Base-by-base conservation (phyloP, 2,888 invertebrate species). In the Heliconius ethilla region DNA sequence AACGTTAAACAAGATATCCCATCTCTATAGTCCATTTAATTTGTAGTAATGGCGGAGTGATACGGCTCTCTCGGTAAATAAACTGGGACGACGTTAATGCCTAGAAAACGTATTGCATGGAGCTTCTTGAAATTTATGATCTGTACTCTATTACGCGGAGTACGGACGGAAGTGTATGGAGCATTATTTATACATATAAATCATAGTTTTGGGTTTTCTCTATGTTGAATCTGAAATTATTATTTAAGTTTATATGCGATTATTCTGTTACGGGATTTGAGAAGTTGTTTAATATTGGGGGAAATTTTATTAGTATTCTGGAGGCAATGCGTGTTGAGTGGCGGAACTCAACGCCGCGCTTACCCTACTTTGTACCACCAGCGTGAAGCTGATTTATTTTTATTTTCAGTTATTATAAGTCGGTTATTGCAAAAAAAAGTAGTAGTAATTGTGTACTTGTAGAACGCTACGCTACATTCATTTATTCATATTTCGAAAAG, bases 141-240 rank as follows among this genome's bases (percentile, higher is more conserved):
- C 70, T 75, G 65, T 77, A 75, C 75, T 77, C 73, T 79, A 77
- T 80, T 76, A 70, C 76, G 77, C 66, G 74, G 65, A 77, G 79
- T 77, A 78, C 75, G 77, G 72, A 76, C 81, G 78, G 81, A 80
- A 82, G 76, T 80, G 76, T 79, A 78, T 69, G 75, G 80, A 77
- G 77, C 82, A 81, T 82, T 80, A 82, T 82, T 82, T 79, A 80
- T 78, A 73, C 75, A n/a, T 77, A 80, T 82, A 82, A 81, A 82
- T 82, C 80, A 79, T 75, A 75, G 79, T 80, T 81, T 79, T 77
- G 67, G 78, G 76, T 70, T 75, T 33, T 72, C 73, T 72, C 62
- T 59, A 62, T 59, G 45, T 51, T 76, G 59, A 75, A 75, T 78
- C 29, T 63, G 67, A 63, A 76, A 65, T 70, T 70, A 63, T 74